Evolutionary conservation across 1,140 invertebrate genomes (phyloP), one percentile per base, ranked within the genome.

Genomic region (Bradysia coprophila): DNA sequence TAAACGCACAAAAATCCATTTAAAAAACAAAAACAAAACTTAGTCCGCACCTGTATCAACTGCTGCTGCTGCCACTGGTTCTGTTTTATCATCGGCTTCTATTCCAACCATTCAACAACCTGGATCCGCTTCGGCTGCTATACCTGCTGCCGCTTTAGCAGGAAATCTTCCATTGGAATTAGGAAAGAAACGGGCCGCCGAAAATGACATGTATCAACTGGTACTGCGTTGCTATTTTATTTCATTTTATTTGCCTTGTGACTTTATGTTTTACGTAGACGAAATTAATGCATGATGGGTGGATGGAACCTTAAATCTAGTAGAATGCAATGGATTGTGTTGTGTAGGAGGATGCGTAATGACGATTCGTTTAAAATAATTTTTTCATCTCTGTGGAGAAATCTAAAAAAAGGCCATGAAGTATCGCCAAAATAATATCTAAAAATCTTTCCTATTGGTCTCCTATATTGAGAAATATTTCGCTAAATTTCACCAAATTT

Each of bases 151-250:
- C n/a, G n/a, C n/a, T 6, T 15, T 15, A 9, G 4, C 6, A 38
- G 52, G 49, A 41, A 46, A 47, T 45, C 54, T 47, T 38, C 47
- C 55, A 47, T 45, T 59, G 49, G 75, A 78, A 71, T 73, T 80
- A 66, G 80, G 81, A 73, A 85, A 86, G 80, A 87, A 87, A 75
- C 59, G 61, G 50, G 51, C 62, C 53, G 59, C 59, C 46, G 62
- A 76, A 66, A 81, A 81, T 69, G 84, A 88, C 72, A 72, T 88
- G 72, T 75, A 87, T 51, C 57, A 56, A 79, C 81, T 87, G 84
- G 84, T 88, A 88, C 80, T 37, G 13, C 34, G 34, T 10, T 37
- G 34, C 13, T 10, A 37, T 37, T 37, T 37, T 19, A 37, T 37
- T 37, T 37, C 9, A 16, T 9, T 37, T n/a, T 37, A 15, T 37